A percentile compares a stretch with the other conserved stretches of the same genome.
phyloP scores from a whole-genome alignment of 2,797 vertebrate species.

The Pachyuromys duprasi region DNA sequence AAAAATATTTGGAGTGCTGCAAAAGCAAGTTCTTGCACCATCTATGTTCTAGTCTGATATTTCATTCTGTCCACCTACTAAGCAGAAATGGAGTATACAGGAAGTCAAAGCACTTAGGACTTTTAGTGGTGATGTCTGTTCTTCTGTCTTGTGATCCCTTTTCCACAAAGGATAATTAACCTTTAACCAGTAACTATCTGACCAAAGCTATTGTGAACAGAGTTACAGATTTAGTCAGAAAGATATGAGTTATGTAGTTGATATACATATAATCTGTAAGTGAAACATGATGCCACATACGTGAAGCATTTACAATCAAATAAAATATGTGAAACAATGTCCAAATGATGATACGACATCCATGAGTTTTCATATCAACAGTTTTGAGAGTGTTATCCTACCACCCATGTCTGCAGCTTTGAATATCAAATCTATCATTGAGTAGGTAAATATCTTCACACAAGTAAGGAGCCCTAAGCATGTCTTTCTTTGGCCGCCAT shows the following conservation, averaged over 20 bases:
- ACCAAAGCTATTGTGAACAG: background rate
- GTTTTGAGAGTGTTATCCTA: background rate
- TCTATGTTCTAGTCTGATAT: background rate
- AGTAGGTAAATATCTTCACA: background rate
- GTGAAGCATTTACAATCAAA: background rate
- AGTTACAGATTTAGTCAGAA: background rate
- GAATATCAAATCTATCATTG: background rate
- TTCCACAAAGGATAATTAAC: background rate
- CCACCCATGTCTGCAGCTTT: background rate
- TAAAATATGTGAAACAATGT: background rate
- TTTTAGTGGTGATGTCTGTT: background rate
- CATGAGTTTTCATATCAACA: constrained; percentile 4
- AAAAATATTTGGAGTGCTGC: background rate
- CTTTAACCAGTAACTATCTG: constrained; percentile 24
- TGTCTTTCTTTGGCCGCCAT: background rate
- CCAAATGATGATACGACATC: background rate
- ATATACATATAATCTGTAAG: background rate
- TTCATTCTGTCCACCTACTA: background rate
- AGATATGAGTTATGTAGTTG: background rate
- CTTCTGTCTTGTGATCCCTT: background rate
- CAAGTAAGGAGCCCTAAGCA: background rate
- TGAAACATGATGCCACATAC: background rate
- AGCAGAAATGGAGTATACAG: background rate
- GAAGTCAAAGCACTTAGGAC: background rate
- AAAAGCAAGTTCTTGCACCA: background rate